phyloP scores from a whole-genome alignment of 1,140 invertebrate genomes.

The Trichogramma pretiosum region DNA sequence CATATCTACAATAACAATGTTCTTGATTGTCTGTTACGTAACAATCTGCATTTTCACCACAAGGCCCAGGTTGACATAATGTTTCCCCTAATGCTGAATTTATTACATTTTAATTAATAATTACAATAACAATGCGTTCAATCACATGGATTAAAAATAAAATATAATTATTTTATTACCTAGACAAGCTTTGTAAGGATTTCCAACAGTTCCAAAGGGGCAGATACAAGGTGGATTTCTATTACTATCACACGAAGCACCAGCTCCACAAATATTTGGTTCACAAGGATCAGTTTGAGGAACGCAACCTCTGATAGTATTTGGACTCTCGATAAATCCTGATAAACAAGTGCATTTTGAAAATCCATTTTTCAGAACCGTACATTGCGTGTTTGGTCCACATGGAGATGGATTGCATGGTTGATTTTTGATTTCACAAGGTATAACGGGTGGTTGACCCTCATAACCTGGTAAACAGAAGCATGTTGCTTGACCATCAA shows the following conservation, averaged over 20 bases:
- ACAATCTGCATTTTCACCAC: slow-evolving; percentile 69
- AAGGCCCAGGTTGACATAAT: slow-evolving; percentile 67
- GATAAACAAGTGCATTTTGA: slow-evolving; percentile 78
- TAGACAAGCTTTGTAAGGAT: slow-evolving; percentile 66
- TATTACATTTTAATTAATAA: too few species aligned
- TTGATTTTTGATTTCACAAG: slow-evolving; percentile 59
- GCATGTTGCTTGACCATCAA: slow-evolving; percentile 62
- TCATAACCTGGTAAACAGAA: slow-evolving; percentile 83
- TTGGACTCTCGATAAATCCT: slow-evolving; percentile 76
- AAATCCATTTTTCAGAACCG: slow-evolving; percentile 69
- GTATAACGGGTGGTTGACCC: slow-evolving; percentile 66
- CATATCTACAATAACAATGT: slow-evolving; percentile 67
- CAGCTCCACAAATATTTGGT: slow-evolving; percentile 69
- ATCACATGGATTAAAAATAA: too few species aligned
- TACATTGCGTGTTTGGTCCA: slow-evolving; percentile 79
- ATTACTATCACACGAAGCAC: slow-evolving; percentile 70
- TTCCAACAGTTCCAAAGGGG: slow-evolving; percentile 63
- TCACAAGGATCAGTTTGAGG: slow-evolving; percentile 69
- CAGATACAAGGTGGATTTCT: slow-evolving; percentile 72
- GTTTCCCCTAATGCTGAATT: slow-evolving; percentile 19
- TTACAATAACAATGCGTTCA: too few species aligned
- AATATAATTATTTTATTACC: slow-evolving; percentile 35
- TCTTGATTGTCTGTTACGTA: slow-evolving; percentile 64
- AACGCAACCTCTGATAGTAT: slow-evolving; percentile 75
- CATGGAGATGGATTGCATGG: slow-evolving; percentile 79